These are phyloP conservation scores for Psilopsiagon aurifrons DNA, from an alignment of 2,113 vertebrate species.

Conservation along the genomic window DNA sequence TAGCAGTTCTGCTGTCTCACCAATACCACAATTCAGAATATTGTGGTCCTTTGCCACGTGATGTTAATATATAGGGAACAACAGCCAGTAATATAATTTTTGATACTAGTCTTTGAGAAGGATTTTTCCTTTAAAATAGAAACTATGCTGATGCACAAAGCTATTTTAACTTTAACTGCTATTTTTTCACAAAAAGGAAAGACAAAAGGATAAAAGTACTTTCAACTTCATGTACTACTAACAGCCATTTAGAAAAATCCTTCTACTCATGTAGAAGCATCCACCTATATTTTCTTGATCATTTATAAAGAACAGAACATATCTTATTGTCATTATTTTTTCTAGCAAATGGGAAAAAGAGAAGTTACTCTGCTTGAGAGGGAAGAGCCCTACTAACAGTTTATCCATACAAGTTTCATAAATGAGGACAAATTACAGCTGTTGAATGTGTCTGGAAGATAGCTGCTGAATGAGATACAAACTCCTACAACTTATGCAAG, in stretches of 20 bases:
- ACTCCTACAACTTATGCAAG: not conserved
- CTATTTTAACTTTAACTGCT: not conserved
- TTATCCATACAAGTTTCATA: not conserved
- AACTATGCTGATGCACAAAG: not conserved
- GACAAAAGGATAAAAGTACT: not conserved
- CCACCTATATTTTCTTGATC: not conserved
- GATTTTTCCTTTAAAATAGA: not conserved
- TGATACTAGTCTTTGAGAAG: not conserved
- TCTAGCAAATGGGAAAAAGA: not conserved
- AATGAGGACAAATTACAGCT: not conserved
- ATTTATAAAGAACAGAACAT: not conserved
- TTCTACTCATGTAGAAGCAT: not conserved
- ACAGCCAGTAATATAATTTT: not conserved
- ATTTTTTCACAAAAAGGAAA: not conserved
- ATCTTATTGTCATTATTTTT: not conserved
- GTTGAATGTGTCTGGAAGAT: not conserved
- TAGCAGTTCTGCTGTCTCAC: not conserved
- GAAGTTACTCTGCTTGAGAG: not conserved
- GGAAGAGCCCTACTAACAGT: not conserved
- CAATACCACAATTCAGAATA: not conserved
- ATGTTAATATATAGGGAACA: accelerated
- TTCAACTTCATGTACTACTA: not conserved
- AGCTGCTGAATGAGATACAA: not conserved
- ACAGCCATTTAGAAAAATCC: not conserved
- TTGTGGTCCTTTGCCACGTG: not conserved